Base-by-base conservation (phyloP, 2,797 vertebrate species). In the Aeoliscus strigatus region DNA sequence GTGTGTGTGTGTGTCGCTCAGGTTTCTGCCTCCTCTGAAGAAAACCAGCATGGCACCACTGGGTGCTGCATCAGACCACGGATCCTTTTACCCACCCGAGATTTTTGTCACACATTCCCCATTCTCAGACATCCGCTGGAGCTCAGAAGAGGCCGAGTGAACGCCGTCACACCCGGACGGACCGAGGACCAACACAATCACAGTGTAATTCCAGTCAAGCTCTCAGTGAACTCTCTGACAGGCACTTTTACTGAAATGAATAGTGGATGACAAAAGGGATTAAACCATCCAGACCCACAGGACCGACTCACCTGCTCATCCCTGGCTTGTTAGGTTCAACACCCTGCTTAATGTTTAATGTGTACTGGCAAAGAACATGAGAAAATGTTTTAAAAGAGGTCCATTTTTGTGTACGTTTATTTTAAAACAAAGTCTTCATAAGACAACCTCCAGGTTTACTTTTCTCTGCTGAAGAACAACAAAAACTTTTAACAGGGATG, bases 41-140 rank as follows among this genome's bases (percentile, higher is more conserved):
- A 4, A 59, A 65, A 45, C 46, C 60, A 9, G 12, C 8, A 23
- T 36, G 24, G 31, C 44, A 43, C 52, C 39, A 11, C 49, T 24
- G 28, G 32, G 50, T 40, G 54, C 47, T 47, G 30, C 51, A 51
- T 50, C 59, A 53, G 55, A 38, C 10, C 10, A 9, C 2, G 14
- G 67, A 74, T 80, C 74, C 11, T 17, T 52, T 79, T 80, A 44
- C 75, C 67, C 63, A 51, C 62, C 65, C 57, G 66, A 80, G 72
- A 78, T 82, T 78, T 80, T 48, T 40, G 41, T 34, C 54, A 51
- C 55, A 31, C 45, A 17, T 27, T 34, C 27, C 34, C 59, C 49
- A 6, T 15, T 63, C 56, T 59, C 29, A 41, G 45, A 36, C 27
- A 2, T 0, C 4, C 2, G 3, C 16, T 27, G 39, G 9, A 2